These are phyloP conservation scores for Drosophila micromelanica DNA, from an alignment of 1,140 invertebrate species.

Conservation along the genomic window DNA sequence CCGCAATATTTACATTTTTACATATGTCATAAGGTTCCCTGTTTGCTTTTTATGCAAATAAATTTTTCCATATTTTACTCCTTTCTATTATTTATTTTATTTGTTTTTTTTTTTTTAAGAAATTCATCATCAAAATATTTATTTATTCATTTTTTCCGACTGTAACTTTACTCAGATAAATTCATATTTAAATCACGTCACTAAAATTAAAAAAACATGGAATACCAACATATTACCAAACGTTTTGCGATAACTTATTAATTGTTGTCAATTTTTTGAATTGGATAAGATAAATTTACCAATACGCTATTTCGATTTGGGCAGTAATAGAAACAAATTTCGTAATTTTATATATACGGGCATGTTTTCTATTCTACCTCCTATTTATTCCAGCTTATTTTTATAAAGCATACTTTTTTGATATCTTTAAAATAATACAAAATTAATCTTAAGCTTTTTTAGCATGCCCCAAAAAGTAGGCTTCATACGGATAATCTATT, in stretches of 20 bases:
- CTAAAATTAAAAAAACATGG: neutral
- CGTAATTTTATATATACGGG: neutral
- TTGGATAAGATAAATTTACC: neutral
- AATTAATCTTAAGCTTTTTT: neutral
- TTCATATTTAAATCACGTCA: neutral
- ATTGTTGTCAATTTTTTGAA: constrained; percentile 7
- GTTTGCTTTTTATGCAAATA: constrained; percentile 68
- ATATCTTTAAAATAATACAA: neutral
- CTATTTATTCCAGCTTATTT: neutral
- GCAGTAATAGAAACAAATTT: neutral
- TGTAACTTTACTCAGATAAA: neutral
- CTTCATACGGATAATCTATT: neutral
- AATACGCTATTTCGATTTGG: neutral
- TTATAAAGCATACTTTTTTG: neutral
- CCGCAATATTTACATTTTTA: constrained; percentile 24
- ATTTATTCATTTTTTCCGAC: neutral
- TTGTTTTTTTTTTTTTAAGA: no score
- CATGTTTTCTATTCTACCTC: constrained; percentile 11
- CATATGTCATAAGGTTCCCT: neutral
- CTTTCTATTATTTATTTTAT: constrained; percentile 26
- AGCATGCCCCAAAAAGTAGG: constrained; percentile 21
- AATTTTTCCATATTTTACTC: constrained; percentile 19
- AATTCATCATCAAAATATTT: neutral
- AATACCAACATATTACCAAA: neutral
- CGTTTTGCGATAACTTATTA: neutral